phyloP scores from a whole-genome alignment of 2,888 invertebrate genomes.

The Lycophotia porphyrea region DNA sequence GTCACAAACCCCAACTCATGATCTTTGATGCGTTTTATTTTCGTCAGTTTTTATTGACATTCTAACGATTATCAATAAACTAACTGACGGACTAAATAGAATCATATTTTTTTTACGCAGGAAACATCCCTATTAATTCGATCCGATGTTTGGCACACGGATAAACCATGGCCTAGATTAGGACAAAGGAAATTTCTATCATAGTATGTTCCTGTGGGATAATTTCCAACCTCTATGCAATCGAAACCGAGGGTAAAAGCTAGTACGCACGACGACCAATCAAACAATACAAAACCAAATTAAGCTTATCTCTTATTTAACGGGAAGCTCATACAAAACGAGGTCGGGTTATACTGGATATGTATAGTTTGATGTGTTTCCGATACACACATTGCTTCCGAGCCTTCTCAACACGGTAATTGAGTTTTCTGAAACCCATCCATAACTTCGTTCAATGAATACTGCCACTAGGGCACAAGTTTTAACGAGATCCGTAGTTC shows the following conservation, averaged over 20 bases:
- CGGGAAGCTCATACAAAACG: no score
- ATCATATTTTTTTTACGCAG: no score
- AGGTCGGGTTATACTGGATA: no score
- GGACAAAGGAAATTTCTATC: neutral
- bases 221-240: neutral
- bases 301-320: no score
- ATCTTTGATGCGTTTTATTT: no score
- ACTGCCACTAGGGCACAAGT: neutral
- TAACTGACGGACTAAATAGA: no score
- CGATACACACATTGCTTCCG: neutral
- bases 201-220: neutral
- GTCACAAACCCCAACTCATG: no score
- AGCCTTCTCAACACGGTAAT: neutral
- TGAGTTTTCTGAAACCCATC: constrained; percentile 8
- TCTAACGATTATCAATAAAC: no score
- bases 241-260: neutral
- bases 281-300: no score
- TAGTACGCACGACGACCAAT: neutral
- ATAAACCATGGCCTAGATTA: neutral
- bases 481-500: constrained; percentile 6
- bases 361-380: no score
- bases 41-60: no score
- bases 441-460: neutral
- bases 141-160: neutral
- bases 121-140: no score